Base-by-base conservation (phyloP, 2,888 invertebrate species). In the Dryobotodes eremita region DNA sequence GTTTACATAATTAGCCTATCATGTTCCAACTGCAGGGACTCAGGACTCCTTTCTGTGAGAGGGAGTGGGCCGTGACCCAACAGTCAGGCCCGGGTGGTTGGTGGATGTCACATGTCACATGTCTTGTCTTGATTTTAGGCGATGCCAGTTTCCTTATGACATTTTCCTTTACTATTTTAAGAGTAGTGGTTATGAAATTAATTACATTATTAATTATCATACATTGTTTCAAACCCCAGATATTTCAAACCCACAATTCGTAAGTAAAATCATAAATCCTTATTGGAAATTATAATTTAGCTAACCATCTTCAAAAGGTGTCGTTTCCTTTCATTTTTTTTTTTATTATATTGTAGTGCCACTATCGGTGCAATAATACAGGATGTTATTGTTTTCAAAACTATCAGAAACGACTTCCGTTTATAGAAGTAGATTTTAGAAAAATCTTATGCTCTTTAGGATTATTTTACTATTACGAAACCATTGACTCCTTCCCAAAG, bases 331-430 rank as follows among this genome's bases (percentile, higher is more conserved):
- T 36, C 0, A 11, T 71, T 17, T 31, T 17, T 42, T 2, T n/a
- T 57, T 31, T 71, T 26, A 15, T 17, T 23, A 15, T 26, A 31
- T 17, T 46, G 71, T 55, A n/a, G 64, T 36, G 23, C n/a, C 15
- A n/a, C 20, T 62, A 62, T 36, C 20, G 46, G 13, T 17, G 53
- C 31, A 72, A 42, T 26, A 65, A 65, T 26, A 69, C 26, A 73
- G 74, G 61, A 59, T 66, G 53, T 66, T 61, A 55, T 66, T 82
- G 66, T 82, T 80, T 61, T 80, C 48, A 74, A 48, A 82, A 68
- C 53, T 55, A 13, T 36, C 59, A 36, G 15, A 48, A 66, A 36
- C 46, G 26, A 23, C 53, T 66, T 79, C 73, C 66, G 82, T 46
- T 46, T 62, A 26, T 53, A 48, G 6, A 23, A 20, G 23, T n/a